Conservation (phyloP, 2,113 vertebrate species). For the Peromyscus californicus region DNA sequence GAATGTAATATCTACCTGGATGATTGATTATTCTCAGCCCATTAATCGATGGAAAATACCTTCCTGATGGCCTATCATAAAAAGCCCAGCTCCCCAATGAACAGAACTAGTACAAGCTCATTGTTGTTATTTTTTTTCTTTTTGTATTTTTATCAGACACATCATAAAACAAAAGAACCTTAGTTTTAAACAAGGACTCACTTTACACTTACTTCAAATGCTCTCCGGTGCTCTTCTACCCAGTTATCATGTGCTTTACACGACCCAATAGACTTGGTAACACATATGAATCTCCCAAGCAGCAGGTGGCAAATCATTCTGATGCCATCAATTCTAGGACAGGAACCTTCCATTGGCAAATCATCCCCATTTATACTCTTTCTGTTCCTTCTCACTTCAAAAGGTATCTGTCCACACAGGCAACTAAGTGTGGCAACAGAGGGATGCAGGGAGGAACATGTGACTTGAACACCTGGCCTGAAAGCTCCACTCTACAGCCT, state of each 20-base stretch:
- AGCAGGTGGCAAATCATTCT: background rate
- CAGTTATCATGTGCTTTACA: background rate
- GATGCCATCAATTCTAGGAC: background rate
- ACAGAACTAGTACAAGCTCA: background rate
- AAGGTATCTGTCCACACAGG: background rate
- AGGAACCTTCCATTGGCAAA: background rate
- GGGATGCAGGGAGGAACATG: background rate
- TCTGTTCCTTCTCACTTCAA: constrained; percentile 1
- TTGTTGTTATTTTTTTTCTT: background rate
- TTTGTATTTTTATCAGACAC: background rate
- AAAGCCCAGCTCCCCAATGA: background rate
- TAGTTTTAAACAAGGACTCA: background rate
- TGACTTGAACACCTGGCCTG: background rate
- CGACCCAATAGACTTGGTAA: background rate
- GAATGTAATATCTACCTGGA: background rate
- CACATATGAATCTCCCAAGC: background rate
- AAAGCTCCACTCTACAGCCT: background rate
- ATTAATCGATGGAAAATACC: background rate
- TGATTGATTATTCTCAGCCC: background rate
- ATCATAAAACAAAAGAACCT: background rate
- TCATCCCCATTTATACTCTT: background rate
- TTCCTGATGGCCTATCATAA: background rate
- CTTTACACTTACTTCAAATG: background rate
- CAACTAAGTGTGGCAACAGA: background rate
- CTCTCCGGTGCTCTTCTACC: background rate